Evolutionary conservation across 1,140 invertebrate species (phyloP).

Genomic region (Drosophila miranda): DNA sequence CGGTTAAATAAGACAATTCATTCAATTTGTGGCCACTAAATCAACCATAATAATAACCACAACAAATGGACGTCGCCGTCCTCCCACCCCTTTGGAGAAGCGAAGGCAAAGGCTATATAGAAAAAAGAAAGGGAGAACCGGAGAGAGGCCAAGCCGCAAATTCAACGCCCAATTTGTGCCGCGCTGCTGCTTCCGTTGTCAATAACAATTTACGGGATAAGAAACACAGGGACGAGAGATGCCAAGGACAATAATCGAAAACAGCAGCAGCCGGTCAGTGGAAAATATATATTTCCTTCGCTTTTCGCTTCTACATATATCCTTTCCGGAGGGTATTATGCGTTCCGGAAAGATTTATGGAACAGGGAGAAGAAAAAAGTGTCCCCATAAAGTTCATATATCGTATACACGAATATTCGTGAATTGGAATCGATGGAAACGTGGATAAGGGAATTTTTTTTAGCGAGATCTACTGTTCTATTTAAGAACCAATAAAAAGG

Average conservation of each 20-base stretch:
- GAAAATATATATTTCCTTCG: slow-evolving; percentile 73
- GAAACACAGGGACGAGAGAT: slow-evolving; percentile 44
- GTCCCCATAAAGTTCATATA: no score
- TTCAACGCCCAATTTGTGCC: slow-evolving; percentile 80
- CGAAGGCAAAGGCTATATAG: slow-evolving; percentile 36
- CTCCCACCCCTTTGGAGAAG: neutral
- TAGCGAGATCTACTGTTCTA: no score
- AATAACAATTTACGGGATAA: slow-evolving; percentile 79
- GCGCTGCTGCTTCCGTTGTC: slow-evolving; percentile 78
- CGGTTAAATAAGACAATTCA: slow-evolving; percentile 80
- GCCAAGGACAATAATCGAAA: slow-evolving; percentile 75
- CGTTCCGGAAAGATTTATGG: no score
- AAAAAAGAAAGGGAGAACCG: slow-evolving; percentile 28
- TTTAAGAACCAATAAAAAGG: no score
- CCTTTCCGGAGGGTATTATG: no score
- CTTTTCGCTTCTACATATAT: no score
- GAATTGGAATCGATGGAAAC: no score
- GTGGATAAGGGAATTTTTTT: no score
- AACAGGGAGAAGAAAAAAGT: no score
- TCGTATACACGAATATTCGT: no score
- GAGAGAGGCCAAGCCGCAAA: slow-evolving; percentile 68
- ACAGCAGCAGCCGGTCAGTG: slow-evolving; percentile 73
- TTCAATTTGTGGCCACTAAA: slow-evolving; percentile 81
- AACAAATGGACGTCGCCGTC: slow-evolving; percentile 59
- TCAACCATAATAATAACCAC: slow-evolving; percentile 81